Evolutionary conservation across 2,888 invertebrate species (phyloP), one percentile per base, ranked within the genome.

Genomic region (Synanthedon tipuliformis): DNA sequence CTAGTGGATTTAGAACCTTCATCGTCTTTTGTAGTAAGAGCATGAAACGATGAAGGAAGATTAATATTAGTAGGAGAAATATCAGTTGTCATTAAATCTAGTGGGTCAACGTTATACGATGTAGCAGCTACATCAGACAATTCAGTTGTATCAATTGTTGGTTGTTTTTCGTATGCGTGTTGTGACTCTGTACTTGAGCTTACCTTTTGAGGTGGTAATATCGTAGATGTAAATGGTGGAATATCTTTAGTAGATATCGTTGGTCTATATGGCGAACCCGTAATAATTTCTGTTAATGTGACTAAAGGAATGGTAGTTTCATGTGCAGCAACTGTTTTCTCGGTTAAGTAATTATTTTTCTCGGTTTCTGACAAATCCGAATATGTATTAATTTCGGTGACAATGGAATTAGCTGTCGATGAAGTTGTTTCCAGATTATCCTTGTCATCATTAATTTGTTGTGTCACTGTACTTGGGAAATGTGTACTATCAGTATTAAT

Each of bases 81-180:
- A 5, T 45, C 45, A 13, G 45, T 45, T 13, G 4, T n/a, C 13
- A n/a, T n/a, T 45, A 12, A 3, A 45, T 45, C 45, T 45, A 45
- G 7, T 3, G 45, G 7, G 45, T 7, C 13, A 45, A 3, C 15
- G 4, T 45, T 3, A 13, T 45, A n/a, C 45, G 15, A 45, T 13
- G 45, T 45, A 13, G 45, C 13, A 2, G 45, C 15, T 45, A 45
- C 5, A 12, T 45, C 45, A 45, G n/a, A 45, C 0, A 13, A 45
- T n/a, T 45, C 56, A 45, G 45, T 48, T 54, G 16, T 27, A 52
- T 53, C 53, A 51, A 53, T 34, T 10, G 34, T 34, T 45, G 45
- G 5, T n/a, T 45, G 45, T 45, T 45, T 45, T 45, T 45, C 45
- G 15, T 45, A 45, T 45, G 10, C 45, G n/a, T 45, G 45, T 45